These are phyloP conservation scores for Metopolophium dirhodum DNA, from an alignment of 1,140 invertebrate genomes.

Conservation along the genomic window DNA sequence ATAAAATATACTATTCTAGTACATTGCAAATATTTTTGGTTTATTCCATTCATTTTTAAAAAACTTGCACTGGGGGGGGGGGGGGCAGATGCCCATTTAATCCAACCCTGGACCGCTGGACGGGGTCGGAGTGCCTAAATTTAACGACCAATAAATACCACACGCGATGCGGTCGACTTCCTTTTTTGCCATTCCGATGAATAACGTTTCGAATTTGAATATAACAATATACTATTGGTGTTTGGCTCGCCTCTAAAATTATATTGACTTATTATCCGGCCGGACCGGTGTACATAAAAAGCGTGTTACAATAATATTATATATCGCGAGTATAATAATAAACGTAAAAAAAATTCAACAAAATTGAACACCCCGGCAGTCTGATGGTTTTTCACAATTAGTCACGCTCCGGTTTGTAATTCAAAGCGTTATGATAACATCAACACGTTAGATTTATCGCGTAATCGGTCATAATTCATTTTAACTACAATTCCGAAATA, in stretches of 20 bases:
- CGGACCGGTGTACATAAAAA: not conserved
- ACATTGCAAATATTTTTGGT: not conserved
- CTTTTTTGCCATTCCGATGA: not conserved
- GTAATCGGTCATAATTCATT: constrained; percentile 18
- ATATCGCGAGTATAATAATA: not conserved
- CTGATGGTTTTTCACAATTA: constrained; percentile 7
- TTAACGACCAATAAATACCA: not conserved
- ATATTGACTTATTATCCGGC: not conserved
- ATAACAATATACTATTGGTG: not conserved
- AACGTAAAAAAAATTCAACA: not conserved
- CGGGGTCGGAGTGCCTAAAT: not conserved
- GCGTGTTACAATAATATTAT: not conserved
- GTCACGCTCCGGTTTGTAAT: constrained; percentile 22
- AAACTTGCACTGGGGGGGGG: not conserved
- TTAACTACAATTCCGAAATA: not conserved
- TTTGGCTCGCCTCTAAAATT: not conserved
- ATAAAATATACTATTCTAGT: not conserved
- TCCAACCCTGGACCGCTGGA: not conserved
- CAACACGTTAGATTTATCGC: constrained; percentile 17
- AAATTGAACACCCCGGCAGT: not conserved
- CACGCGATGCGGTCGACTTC: not conserved
- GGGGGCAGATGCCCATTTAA: not conserved
- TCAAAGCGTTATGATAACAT: not conserved
- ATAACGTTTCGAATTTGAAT: not conserved
- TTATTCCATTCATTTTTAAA: not conserved